Base-by-base conservation (phyloP, 2,113 vertebrate species). In the Uria lomvia region DNA sequence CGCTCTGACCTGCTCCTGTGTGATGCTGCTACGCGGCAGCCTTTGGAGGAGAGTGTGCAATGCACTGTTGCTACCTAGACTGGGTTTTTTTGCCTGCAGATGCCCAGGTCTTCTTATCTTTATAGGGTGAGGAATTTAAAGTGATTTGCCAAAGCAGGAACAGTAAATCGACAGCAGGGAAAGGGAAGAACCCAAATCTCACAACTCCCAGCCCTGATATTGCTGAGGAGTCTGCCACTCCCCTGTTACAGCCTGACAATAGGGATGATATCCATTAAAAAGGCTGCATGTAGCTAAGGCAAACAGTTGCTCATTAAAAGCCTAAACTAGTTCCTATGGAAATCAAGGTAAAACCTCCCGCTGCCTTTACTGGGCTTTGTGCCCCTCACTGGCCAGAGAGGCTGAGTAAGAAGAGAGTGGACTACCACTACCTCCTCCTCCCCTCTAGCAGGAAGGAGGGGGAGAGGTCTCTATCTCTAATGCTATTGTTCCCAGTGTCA, bases 401-500 rank as follows among this genome's bases (percentile, higher is more conserved):
- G 24, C n/a, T 49, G 29, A 82, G 23, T 65, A 60, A 82, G 58
- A 62, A 81, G 38, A 0, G 0, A 93, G 40, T 77, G 60, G 42
- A 84, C 14, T 21, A 53, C 34, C 6, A 6, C 9, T 36, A 9
- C 23, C 52, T 45, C 38, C 38, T 80, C 68, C 62, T 62, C 40
- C n/a, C 53, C 1, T 2, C 24, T 18, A 73, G 75, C 75, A 95
- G 96, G 92, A 96, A 94, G 82, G 65, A 88, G 67, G 47, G 42
- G 77, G 86, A 80, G 82, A 96, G 38, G 82, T 90, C 58, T 85
- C 90, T 94, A 2, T 95, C 95, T 80, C 86, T 50, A 76, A 49
- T 40, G 50, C 86, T 92, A 95, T 94, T 97, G 96, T 96, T 94
- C 68, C 76, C 72, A 56, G 63, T 47, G 83, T 83, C 88, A 92